phyloP scores from a whole-genome alignment of 2,797 vertebrate genomes.

The Dermochelys coriacea region DNA sequence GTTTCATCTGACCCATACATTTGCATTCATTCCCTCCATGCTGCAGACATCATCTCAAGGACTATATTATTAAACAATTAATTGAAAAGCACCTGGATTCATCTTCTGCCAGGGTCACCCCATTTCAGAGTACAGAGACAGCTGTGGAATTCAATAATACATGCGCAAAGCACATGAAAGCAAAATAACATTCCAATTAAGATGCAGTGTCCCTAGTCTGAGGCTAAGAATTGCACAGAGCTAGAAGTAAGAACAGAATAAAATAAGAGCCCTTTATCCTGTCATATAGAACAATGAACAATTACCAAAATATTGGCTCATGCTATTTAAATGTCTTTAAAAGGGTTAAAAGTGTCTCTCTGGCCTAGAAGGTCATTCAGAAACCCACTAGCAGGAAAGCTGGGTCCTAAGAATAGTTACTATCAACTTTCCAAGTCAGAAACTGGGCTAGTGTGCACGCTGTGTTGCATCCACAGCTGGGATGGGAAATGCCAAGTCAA shows the following conservation, averaged over 20 bases:
- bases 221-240: background rate
- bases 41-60: rapidly evolving
- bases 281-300: rapidly evolving
- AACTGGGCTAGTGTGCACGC: background rate
- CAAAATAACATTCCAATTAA: background rate
- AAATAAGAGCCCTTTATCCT: background rate
- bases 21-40: background rate
- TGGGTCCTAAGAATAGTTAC: rapidly evolving
- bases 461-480: background rate
- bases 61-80: background rate
- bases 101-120: background rate
- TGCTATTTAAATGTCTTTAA: rapidly evolving
- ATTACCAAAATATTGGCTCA: rapidly evolving
- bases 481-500: background rate
- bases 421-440: background rate
- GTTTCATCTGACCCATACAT: rapidly evolving
- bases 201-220: background rate
- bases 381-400: rapidly evolving
- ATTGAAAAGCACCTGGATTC: background rate
- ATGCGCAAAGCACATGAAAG: background rate
- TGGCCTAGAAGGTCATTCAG: background rate
- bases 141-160: background rate
- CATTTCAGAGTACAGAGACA: background rate
- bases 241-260: background rate
- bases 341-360: background rate